phyloP scores from a whole-genome alignment of 2,113 vertebrate species.

The Lutjanus erythropterus region DNA sequence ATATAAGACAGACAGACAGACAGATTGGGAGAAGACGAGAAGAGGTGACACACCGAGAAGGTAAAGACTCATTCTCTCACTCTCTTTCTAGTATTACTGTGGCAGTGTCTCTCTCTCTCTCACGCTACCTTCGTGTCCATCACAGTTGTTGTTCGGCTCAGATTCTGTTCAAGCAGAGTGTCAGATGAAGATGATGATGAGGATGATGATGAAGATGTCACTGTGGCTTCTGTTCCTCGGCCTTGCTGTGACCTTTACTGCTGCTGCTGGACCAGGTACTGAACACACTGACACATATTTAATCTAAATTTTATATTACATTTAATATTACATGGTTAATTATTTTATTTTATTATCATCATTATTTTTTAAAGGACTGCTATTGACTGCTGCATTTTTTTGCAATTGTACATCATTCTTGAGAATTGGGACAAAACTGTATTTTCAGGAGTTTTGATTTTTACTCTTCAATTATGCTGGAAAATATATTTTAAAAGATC shows the following conservation, averaged over 20 bases:
- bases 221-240: conserved; percentile 49
- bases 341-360: too few relatives aligned
- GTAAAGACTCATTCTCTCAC: not conserved
- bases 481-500: too few relatives aligned
- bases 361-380: too few relatives aligned
- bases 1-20: conserved; percentile 50
- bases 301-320: too few relatives aligned
- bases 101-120: not conserved
- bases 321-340: too few relatives aligned
- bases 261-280: conserved; percentile 62
- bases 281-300: not conserved
- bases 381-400: too few relatives aligned
- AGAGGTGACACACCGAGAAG: conserved; percentile 26
- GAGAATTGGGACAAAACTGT: too few relatives aligned
- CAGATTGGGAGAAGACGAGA: conserved; percentile 5
- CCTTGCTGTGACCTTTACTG: conserved; percentile 8
- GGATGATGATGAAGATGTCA: conserved; percentile 33
- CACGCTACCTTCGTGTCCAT: not conserved
- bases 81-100: not conserved
- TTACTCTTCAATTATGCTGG: too few relatives aligned
- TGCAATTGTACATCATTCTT: too few relatives aligned
- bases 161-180: not conserved
- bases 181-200: conserved; percentile 38
- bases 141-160: not conserved
- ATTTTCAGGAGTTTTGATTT: too few relatives aligned